These are phyloP conservation scores for Osmerus eperlanus DNA, from an alignment of 2,113 vertebrate species.

Conservation along the genomic window DNA sequence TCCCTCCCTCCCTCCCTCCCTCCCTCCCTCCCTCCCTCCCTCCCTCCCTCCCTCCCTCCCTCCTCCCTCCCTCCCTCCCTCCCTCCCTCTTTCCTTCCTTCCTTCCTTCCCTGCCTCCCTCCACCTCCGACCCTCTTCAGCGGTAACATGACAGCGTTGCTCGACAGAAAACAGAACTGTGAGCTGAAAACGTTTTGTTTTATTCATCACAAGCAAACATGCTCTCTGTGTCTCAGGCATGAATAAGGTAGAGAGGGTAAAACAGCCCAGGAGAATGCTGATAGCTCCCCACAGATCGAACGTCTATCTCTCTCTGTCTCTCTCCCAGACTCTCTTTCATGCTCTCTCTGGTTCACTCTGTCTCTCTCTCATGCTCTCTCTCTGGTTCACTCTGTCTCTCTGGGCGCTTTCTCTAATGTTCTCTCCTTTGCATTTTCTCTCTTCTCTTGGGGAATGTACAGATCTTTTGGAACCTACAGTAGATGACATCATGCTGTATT, in stretches of 20 bases:
- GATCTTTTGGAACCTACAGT: too few species aligned
- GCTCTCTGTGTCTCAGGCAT: not conserved
- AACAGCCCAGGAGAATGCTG: not conserved
- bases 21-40: too few species aligned
- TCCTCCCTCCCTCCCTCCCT: too few species aligned
- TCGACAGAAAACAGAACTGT: not conserved
- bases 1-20: not conserved
- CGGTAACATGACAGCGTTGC: not conserved
- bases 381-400: not conserved
- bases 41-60: too few species aligned
- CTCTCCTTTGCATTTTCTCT: too few species aligned
- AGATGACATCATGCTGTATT: too few species aligned
- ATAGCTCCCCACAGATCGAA: not conserved
- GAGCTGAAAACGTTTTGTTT: conserved; percentile 23
- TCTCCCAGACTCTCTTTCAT: not conserved
- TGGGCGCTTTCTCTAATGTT: too few species aligned
- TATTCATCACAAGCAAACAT: conserved; percentile 31
- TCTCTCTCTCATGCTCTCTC: not conserved
- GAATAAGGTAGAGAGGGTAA: conserved; percentile 22
- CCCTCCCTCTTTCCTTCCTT: too few species aligned
- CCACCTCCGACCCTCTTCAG: not conserved
- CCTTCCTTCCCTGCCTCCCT: not conserved
- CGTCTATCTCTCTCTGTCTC: not conserved
- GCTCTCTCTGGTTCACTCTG: not conserved
- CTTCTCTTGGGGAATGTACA: too few species aligned